phyloP scores from a whole-genome alignment of 2,888 invertebrate species.

The Flabesymbios commensalis region DNA sequence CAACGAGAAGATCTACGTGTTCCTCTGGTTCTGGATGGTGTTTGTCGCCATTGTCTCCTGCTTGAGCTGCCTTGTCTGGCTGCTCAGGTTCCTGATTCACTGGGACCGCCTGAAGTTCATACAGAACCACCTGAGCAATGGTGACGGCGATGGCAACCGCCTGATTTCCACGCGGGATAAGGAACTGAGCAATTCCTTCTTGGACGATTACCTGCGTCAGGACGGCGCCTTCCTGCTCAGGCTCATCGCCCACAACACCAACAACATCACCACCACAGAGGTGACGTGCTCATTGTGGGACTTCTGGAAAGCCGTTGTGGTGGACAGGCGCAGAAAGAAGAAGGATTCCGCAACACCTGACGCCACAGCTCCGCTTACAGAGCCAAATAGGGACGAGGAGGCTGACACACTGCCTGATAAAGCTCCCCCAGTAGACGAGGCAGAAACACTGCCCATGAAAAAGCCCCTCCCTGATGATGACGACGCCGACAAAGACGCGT shows the following conservation, averaged over 20 bases:
- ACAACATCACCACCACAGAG: slow-evolving; percentile 33
- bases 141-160: slow-evolving; percentile 1
- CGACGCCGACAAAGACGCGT: no score
- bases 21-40: slow-evolving; percentile 61
- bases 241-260: slow-evolving; percentile 35
- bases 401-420: no score
- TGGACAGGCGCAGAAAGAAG: no score
- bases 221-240: slow-evolving; percentile 34
- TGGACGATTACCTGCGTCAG: slow-evolving; percentile 26
- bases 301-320: slow-evolving; percentile 21
- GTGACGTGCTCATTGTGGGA: slow-evolving; percentile 28
- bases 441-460: no score
- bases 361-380: no score
- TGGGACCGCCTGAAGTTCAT: slow-evolving; percentile 41
- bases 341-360: no score
- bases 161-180: slow-evolving; percentile 1
- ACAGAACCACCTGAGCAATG: slow-evolving; percentile 41
- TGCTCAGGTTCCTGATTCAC: slow-evolving; percentile 16
- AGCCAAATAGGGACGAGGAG: no score
- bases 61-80: slow-evolving; percentile 23
- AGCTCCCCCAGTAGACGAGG: no score
- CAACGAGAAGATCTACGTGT: slow-evolving; percentile 61
- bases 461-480: no score
- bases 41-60: slow-evolving; percentile 41
- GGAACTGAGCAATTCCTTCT: slow-evolving; percentile 17